Conservation (phyloP, 2,888 invertebrate species). For the Alloscopus bannaensis region DNA sequence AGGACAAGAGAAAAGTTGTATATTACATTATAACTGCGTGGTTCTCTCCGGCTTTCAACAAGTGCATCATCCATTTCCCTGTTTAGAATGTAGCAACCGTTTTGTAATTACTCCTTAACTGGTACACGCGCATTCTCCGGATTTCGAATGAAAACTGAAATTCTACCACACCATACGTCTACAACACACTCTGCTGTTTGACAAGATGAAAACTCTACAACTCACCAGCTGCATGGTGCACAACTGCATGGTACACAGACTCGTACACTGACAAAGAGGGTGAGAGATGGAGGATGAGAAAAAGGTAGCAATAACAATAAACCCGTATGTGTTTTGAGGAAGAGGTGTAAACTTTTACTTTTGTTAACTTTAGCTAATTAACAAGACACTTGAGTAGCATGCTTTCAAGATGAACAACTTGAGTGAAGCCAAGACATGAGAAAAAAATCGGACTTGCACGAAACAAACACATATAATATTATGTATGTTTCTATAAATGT, state of each 20-base stretch:
- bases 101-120: slow-evolving; percentile 46
- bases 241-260: not conserved
- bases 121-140: not conserved
- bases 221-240: not conserved
- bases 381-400: slow-evolving; percentile 9
- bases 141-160: slow-evolving; percentile 8
- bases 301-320: too few species aligned
- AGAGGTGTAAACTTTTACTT: slow-evolving; percentile 22
- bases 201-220: not conserved
- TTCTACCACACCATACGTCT: too few species aligned
- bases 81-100: slow-evolving; percentile 10
- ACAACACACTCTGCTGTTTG: too few species aligned
- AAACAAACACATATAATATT: too few species aligned
- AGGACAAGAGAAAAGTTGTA: not conserved
- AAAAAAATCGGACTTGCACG: not conserved
- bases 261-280: too few species aligned
- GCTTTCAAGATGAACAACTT: not conserved
- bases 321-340: not conserved
- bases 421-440: not conserved
- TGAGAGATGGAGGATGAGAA: too few species aligned
- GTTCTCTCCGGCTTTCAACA: slow-evolving; percentile 53
- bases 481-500: too few species aligned
- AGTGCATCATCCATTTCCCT: slow-evolving; percentile 46
- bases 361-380: slow-evolving; percentile 34
- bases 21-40: slow-evolving; percentile 32